These are phyloP conservation scores for Sebastes baramenuke DNA, from an alignment of 2,797 vertebrate genomes.

Conservation along the genomic window DNA sequence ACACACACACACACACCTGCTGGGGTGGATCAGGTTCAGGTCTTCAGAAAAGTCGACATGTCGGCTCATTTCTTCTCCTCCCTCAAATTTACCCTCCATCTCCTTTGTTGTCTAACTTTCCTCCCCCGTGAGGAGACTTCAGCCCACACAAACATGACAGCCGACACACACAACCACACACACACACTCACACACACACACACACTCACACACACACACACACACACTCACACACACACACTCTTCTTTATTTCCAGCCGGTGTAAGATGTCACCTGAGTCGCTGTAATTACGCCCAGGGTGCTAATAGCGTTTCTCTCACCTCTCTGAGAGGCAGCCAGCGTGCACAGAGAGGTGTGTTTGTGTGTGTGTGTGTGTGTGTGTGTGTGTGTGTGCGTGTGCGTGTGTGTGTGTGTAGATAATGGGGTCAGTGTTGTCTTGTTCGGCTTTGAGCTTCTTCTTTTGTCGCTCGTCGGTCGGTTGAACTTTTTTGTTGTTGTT, in stretches of 20 bases:
- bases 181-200: conserved; percentile 35
- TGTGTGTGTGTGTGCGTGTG: conserved; percentile 7
- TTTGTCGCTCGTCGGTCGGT: conserved; percentile 29
- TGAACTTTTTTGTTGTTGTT: conserved; percentile 40
- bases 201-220: conserved; percentile 7
- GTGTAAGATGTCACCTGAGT: conserved; percentile 82
- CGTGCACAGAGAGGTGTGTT: conserved; percentile 35
- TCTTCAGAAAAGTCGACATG: conserved; percentile 64
- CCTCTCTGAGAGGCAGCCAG: conserved; percentile 62
- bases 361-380: conserved; percentile 9
- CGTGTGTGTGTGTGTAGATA: conserved; percentile 32
- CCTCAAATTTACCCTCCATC: conserved; percentile 70
- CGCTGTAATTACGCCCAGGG: conserved; percentile 83
- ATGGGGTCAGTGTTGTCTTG: conserved; percentile 42
- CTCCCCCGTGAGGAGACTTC: conserved; percentile 61
- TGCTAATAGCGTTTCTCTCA: conserved; percentile 84
- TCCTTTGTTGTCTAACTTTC: conserved; percentile 78
- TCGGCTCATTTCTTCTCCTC: conserved; percentile 72
- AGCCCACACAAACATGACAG: conserved; percentile 67
- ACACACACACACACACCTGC: conserved; percentile 57
- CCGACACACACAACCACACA: conserved; percentile 34
- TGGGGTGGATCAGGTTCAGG: conserved; percentile 64
- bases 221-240: not conserved
- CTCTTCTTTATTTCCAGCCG: conserved; percentile 36
- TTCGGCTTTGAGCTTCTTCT: conserved; percentile 48